Evolutionary conservation across 2,888 invertebrate species (phyloP), one percentile per base, ranked within the genome.

Genomic region (Chouioia cunea): DNA sequence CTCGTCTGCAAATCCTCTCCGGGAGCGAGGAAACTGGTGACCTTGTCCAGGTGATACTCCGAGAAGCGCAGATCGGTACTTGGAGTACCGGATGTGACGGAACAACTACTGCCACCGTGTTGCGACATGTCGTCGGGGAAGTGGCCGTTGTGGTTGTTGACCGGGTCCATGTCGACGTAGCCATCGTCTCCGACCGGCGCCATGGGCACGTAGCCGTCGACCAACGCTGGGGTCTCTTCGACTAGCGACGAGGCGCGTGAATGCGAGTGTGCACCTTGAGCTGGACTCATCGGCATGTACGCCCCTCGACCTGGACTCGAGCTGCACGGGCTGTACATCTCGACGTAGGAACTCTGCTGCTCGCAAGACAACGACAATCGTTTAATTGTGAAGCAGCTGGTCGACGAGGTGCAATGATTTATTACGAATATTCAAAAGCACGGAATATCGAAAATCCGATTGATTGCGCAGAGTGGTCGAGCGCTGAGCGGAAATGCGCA

Each of bases 41-140:
- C 94, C 80, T 94, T 94, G 80, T 95, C 95, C 59, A 95, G 87
- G 76, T 92, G 92, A 86, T 92, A 94, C 82, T 93, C 93, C 58
- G 91, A 90, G 79, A 93, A 93, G 62, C 92, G 86, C 52, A 92
- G 88, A 81, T 94, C 93, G 0, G 93, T 93, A 57, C 93, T 93
- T n/a, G 95, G 94, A 12, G 93, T 94, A 50, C 93, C 94, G 67
- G 92, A 93, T 60, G 92, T 92, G 20, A 92, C 90, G 58, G 93
- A 93, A 76, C 92, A 92, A 77, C 91, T 90, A 77, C 92, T 92
- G 36, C 90, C 91, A 2, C 91, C 88, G 18, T 85, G 82, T 18
- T 90, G 90, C 0, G 91, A 91, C 83, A 89, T 86, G 62, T 87
- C 87, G 80, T 78, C 88, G 77, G 79, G 80, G 59, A 81, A 85